Conservation (phyloP, 1,140 invertebrate species). For the Maconellicoccus hirsutus region DNA sequence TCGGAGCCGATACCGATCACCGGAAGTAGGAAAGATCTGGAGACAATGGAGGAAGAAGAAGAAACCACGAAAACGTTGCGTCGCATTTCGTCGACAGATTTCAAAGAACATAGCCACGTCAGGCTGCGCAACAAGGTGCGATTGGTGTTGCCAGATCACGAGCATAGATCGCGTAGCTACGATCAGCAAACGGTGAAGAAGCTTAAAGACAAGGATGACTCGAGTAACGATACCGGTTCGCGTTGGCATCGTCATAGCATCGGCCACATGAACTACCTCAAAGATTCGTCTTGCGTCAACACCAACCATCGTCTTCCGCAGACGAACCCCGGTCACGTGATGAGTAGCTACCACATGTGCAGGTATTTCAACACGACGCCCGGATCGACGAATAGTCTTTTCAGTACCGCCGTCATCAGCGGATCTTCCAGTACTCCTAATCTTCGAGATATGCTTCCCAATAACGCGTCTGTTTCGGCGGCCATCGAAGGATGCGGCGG, state of each 20-base stretch:
- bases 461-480: constrained; percentile 55
- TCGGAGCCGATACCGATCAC: constrained; percentile 54
- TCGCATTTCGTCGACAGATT: not conserved
- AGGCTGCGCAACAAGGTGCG: not conserved
- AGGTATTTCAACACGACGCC: constrained; percentile 3
- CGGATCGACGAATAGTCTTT: constrained; percentile 56
- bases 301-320: not conserved
- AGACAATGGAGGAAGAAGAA: constrained; percentile 11
- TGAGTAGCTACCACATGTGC: not conserved
- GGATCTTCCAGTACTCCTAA: constrained; percentile 83
- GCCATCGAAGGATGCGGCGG: constrained; percentile 72
- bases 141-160: constrained; percentile 35
- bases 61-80: not conserved
- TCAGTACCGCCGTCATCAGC: constrained; percentile 87
- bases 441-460: constrained; percentile 70
- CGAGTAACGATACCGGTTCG: constrained; percentile 16
- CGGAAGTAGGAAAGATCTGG: constrained; percentile 33
- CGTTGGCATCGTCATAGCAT: constrained; percentile 17
- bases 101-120: not conserved
- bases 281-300: not conserved
- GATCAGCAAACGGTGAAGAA: constrained; percentile 38
- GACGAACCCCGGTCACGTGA: not conserved
- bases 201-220: constrained; percentile 5
- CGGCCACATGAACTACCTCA: constrained; percentile 11
- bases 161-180: constrained; percentile 49